A percentile compares a stretch with the other conserved stretches of the same genome.
These are phyloP conservation scores for Pithys albifrons DNA, from an alignment of 2,113 vertebrate species.

Conservation along the genomic window DNA sequence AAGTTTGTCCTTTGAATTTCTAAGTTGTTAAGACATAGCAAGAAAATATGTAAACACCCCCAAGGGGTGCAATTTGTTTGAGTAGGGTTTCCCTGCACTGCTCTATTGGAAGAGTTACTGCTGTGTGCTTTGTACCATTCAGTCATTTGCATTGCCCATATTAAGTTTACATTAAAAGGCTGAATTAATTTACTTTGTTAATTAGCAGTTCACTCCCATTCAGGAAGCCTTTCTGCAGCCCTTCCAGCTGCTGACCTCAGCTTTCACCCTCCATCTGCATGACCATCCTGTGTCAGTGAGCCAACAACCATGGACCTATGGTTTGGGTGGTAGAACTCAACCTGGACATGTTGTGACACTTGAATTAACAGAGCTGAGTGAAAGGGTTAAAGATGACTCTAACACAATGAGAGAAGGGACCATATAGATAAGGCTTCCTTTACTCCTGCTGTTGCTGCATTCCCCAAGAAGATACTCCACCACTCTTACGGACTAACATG, in stretches of 20 bases:
- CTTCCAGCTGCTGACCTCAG: not conserved
- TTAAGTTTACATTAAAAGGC: not conserved
- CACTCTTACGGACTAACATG: not conserved
- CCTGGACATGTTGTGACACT: not conserved
- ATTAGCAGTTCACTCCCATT: not conserved
- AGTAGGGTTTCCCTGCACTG: not conserved
- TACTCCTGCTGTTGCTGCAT: not conserved
- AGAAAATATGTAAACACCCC: not conserved
- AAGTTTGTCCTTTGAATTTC: not conserved
- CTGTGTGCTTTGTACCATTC: not conserved
- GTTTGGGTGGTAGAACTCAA: not conserved
- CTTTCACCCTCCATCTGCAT: not conserved
- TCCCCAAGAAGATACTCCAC: not conserved
- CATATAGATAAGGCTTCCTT: not conserved
- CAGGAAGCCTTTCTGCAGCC: not conserved
- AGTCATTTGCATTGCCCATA: not conserved
- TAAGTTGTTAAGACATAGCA: not conserved
- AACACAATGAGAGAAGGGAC: not conserved
- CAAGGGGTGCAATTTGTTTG: not conserved
- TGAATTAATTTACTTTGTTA: not conserved
- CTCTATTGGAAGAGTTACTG: not conserved
- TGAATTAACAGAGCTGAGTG: not conserved
- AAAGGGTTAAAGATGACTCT: not conserved
- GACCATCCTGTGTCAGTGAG: not conserved
- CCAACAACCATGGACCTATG: not conserved